Evolutionary conservation across 2,888 invertebrate species (phyloP), one percentile per base, ranked within the genome.

Genomic region (Hypomecis punctinalis): DNA sequence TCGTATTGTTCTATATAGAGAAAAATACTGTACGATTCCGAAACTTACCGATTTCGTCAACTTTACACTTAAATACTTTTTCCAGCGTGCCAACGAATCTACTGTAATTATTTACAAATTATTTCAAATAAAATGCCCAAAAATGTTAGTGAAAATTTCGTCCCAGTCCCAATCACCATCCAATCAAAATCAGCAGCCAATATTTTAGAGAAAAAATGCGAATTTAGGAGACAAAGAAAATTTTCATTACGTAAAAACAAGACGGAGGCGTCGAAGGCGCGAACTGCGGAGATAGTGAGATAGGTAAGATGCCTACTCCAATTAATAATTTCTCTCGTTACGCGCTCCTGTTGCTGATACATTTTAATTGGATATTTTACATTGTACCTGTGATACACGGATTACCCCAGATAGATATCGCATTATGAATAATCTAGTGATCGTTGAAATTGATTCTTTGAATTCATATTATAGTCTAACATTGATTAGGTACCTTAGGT

Each of bases 351-450:
- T 48, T 58, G 63, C 23, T 53, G 33, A 67, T 62, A 67, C 53
- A 69, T 63, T 69, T 69, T 67, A 67, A 69, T 69, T 62, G 64
- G 67, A 62, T 62, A 62, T 64, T 67, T 69, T 61, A 59, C 60
- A 64, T 51, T 46, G 60, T 48, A 53, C 35, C 45, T 35, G 46
- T 39, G 54, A 54, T 54, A 57, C 54, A 43, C 23, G 23, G 23
- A 3, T 23, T 23, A 2, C 23, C 23, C 23, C 23, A 23, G 23
- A 23, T 23, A 23, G 23, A 23, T 23, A 23, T 23, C 23, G 23
- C 23, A 23, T 2, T 23, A 23, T 23, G 23, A 23, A 23, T 23
- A 23, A 23, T 23, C 23, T 23, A 23, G 3, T 23, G 23, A 23
- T 23, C 23, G 23, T 23, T 23, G 23, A 23, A 23, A 23, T 23